Base-by-base conservation (phyloP, 1,140 invertebrate species). In the Sminthurides bifidus region DNA sequence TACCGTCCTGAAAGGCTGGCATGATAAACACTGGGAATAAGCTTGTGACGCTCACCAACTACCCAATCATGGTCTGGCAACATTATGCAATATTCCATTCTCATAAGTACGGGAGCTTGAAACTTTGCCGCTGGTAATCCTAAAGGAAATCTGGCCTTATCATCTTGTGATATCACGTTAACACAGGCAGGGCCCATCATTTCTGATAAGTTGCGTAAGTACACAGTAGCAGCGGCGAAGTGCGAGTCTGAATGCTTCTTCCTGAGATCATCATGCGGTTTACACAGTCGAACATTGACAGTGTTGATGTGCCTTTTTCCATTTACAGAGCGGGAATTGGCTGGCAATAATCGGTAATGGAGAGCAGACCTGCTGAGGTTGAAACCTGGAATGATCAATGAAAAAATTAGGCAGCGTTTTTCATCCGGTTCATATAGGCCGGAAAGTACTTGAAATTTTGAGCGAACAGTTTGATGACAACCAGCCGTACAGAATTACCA, bases 11-110 rank as follows among this genome's bases (percentile, higher is more conserved):
- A n/a, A 30, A 30, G 51, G 64, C 59, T 31, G 65, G 63, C 19
- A 52, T 64, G 45, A 70, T 66, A 60, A 70, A 70, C 4, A 71
- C 68, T 1, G 48, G 45, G 3, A 51, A 51, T 14, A 58, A 15
- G 48, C 8, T 57, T 71, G 70, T 73, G 70, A 17, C 41, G 37
- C 24, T 53, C 33, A 33, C 67, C 72, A 59, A 72, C 63, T 12
- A 72, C 68, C 60, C 66, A 75, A 60, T 75, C 72, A 66, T 74
- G 71, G 64, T 73, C 70, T 29, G 72, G 69, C 21, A 73, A 63
- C 38, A 24, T 54, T 2, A 73, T 61, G 50, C 61, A 41, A 59
- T 73, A 73, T 43, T 74, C 68, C 33, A 74, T 38, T 60, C 71
- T 65, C 69, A 73, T 72, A 58, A 73, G 37, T 3, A 69, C 49